These are phyloP conservation scores for Yponomeuta cagnagella DNA, from an alignment of 2,888 invertebrate species.

Conservation along the genomic window DNA sequence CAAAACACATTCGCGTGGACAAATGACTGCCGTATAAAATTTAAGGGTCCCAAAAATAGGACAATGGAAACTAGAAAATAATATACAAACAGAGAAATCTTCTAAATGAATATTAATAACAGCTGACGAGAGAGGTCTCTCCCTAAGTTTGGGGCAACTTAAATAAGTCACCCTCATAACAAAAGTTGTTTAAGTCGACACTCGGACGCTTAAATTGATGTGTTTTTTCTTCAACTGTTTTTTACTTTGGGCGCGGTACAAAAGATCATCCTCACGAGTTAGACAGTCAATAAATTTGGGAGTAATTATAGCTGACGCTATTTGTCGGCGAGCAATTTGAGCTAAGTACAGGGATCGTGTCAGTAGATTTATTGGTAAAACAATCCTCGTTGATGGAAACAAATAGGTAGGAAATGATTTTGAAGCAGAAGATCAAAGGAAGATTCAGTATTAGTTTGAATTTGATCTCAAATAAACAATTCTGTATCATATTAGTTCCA, in stretches of 20 bases:
- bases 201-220: constrained; percentile 53
- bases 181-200: constrained; percentile 51
- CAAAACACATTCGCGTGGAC: constrained; percentile 46
- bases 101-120: constrained; percentile 41
- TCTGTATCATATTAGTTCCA: too few species aligned
- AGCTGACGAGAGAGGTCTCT: constrained; percentile 21
- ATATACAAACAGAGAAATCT: constrained; percentile 20
- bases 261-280: constrained; percentile 30
- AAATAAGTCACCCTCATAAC: constrained; percentile 44
- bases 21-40: constrained; percentile 39
- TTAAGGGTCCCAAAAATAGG: constrained; percentile 45
- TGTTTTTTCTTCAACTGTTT: constrained; percentile 23
- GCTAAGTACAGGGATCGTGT: constrained; percentile 38
- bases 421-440: not conserved
- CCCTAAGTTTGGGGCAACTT: constrained; percentile 32
- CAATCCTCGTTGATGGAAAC: constrained; percentile 27
- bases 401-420: constrained; percentile 21
- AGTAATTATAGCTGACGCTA: constrained; percentile 61
- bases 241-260: constrained; percentile 32
- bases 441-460: constrained; percentile 14
- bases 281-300: constrained; percentile 62
- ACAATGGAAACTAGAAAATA: constrained; percentile 33
- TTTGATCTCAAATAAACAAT: too few species aligned
- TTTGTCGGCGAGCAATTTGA: constrained; percentile 69
- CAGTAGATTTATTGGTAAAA: constrained; percentile 52